Base-by-base conservation (phyloP, 2,888 invertebrate genomes). In the Ormia ochracea region DNA sequence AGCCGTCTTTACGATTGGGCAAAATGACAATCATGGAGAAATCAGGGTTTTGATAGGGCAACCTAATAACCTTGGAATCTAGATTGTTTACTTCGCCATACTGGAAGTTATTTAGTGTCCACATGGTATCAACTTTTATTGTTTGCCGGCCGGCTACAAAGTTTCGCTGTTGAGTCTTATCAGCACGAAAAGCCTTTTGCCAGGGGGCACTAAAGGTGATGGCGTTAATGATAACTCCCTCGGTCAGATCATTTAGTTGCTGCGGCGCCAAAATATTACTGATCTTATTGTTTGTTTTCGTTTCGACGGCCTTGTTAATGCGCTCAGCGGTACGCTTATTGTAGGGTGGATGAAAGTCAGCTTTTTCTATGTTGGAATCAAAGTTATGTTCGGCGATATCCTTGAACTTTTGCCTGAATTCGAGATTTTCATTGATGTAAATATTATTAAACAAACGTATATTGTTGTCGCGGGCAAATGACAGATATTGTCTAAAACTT, bases 221-320 rank as follows among this genome's bases (percentile, higher is more conserved):
- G 10, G 85, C 87, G 56, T 88, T 87, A 3, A 87, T 86, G 59
- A 88, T 86, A 54, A 87, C 86, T 4, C 87, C 87, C 69, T 87
- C 88, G 10, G 88, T 84, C 28, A 84, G 86, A 82, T 87, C 88
- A 48, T 87, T 84, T 28, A 87, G 82, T 61, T 85, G 82, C 23
- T 91, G 93, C 0, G 92, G 26, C 1, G 91, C 87, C 54, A 98
- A 90, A 14, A 98, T 91, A 83, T 96, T 91, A 82, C 93, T 93
- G 78, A 98, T 97, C 88, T 94, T 95, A 10, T 94, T 90, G 65
- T 95, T 93, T 0, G 98, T 98, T 87, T 95, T 93, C 4, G 92
- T 89, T 85, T 94, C 93, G 65, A 93, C 95, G 94, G 96, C 97
- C 50, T 90, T 85, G 87, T 98, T 98, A 66, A 98, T 96, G 0